These are phyloP conservation scores for Timandra comae DNA, from an alignment of 2,888 invertebrate genomes.

Conservation along the genomic window DNA sequence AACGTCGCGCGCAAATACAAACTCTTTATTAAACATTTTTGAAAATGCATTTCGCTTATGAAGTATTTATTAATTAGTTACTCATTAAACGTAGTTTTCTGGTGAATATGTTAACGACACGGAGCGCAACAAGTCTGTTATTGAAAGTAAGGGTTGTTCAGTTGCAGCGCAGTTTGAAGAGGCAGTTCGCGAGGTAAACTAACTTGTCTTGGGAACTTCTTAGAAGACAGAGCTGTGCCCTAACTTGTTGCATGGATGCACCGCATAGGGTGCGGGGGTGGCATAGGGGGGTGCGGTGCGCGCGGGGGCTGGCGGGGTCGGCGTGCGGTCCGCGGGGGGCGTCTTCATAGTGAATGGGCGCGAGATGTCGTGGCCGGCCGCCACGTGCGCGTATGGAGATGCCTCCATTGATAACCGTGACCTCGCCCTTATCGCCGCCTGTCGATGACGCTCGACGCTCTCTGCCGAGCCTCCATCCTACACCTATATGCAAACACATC, in stretches of 20 bases:
- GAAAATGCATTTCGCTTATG: too few relatives aligned
- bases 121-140: slow-evolving; percentile 4
- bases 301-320: slow-evolving; percentile 26
- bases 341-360: slow-evolving; percentile 76
- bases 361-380: slow-evolving; percentile 72
- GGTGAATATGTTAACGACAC: too few relatives aligned
- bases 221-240: slow-evolving; percentile 60
- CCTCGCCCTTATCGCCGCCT: slow-evolving; percentile 67
- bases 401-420: slow-evolving; percentile 72
- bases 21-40: too few relatives aligned
- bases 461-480: slow-evolving; percentile 14
- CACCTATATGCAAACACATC: slow-evolving; percentile 5
- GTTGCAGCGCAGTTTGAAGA: background rate
- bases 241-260: slow-evolving; percentile 77
- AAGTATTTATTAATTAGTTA: too few relatives aligned
- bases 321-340: slow-evolving; percentile 35
- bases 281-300: slow-evolving; percentile 7
- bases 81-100: too few relatives aligned
- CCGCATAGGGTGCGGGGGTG: slow-evolving; percentile 52
- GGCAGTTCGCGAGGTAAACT: slow-evolving; percentile 24
- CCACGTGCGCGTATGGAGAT: slow-evolving; percentile 73
- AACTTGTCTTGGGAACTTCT: slow-evolving; percentile 51
- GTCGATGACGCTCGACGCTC: slow-evolving; percentile 44
- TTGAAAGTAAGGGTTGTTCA: slow-evolving; percentile 2
- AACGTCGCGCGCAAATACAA: too few relatives aligned